These are phyloP conservation scores for Puma concolor DNA, from an alignment of 2,113 vertebrate genomes.

Conservation along the genomic window DNA sequence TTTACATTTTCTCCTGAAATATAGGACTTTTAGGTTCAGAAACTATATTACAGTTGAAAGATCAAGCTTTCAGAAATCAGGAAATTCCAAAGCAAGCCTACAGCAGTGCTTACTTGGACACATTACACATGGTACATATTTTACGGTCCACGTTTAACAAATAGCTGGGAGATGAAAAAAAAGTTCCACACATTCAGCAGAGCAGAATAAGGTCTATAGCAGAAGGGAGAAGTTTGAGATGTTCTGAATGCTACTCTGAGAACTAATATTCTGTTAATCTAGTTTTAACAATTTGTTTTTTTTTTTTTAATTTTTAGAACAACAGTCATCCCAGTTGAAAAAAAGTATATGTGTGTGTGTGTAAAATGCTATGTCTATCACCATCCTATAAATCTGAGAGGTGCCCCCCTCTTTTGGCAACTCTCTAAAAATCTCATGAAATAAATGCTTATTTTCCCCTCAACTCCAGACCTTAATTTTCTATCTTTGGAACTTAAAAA, in stretches of 20 bases:
- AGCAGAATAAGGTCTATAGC: neutral
- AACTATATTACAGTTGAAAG: constrained; percentile 35
- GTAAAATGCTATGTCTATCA: neutral
- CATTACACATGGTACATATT: constrained; percentile 50
- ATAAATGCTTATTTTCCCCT: constrained; percentile 35
- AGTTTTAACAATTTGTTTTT: constrained; percentile 31
- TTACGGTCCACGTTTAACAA: constrained; percentile 45
- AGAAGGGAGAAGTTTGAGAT: constrained; percentile 32
- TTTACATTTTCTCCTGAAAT: constrained; percentile 40
- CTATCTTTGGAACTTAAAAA: constrained; percentile 73
- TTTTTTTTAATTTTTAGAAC: neutral
- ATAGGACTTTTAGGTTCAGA: neutral
- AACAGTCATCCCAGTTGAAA: neutral
- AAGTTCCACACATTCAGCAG: neutral
- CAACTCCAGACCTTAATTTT: constrained; percentile 52
- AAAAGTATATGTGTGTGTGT: neutral
- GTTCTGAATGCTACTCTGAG: neutral
- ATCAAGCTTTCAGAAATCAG: constrained; percentile 46
- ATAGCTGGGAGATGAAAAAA: neutral
- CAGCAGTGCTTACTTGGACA: constrained; percentile 34
- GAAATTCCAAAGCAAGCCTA: constrained; percentile 71
- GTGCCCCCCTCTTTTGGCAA: neutral
- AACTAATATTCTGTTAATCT: neutral
- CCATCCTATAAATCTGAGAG: neutral
- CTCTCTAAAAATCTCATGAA: constrained; percentile 4